Evolutionary conservation across 1,140 invertebrate species (phyloP), one percentile per base, ranked within the genome.

Genomic region (Rhopalosiphum maidis): DNA sequence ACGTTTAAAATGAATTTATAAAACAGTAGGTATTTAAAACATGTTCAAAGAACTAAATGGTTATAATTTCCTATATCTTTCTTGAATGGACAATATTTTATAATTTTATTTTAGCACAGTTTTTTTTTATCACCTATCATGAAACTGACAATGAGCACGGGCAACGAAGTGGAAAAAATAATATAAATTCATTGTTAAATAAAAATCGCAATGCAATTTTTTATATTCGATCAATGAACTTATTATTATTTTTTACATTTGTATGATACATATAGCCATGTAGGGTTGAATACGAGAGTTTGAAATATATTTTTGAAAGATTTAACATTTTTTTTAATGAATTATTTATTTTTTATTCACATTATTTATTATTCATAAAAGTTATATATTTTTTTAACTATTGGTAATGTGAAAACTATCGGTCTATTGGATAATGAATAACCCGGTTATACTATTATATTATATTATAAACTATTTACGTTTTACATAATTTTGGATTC

Each of bases 211-310:
- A 77, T 35, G 60, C n/a, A n/a, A 18, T 77, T 77, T 77, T 77
- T 77, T 77, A 21, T 15, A n/a, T n/a, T 77, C 60, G 60, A 77
- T n/a, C 60, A 77, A n/a, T 77, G 60, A 77, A 77, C 60, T 77
- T 77, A 77, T n/a, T 77, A 77, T 77, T 77, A 77, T 77, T 77
- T 68, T n/a, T 77, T 77, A n/a, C 15, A 77, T n/a, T 77, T 77
- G 3, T 77, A 77, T 77, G 30, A 77, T 77, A n/a, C 60, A n/a
- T 77, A n/a, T 41, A 41, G 41, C 41, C 43, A 7, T 46, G 15
- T 77, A 77, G 15, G 60, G 30, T 77, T 77, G n/a, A 77, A 77
- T n/a, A 77, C 15, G 11, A 21, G 11, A n/a, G 15, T 35, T 35
- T 5, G n/a, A 77, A 77, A 77, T 77, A n/a, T 77, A 77, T n/a